phyloP scores from a whole-genome alignment of 2,888 invertebrate genomes.

The Dolichomitus sp. region DNA sequence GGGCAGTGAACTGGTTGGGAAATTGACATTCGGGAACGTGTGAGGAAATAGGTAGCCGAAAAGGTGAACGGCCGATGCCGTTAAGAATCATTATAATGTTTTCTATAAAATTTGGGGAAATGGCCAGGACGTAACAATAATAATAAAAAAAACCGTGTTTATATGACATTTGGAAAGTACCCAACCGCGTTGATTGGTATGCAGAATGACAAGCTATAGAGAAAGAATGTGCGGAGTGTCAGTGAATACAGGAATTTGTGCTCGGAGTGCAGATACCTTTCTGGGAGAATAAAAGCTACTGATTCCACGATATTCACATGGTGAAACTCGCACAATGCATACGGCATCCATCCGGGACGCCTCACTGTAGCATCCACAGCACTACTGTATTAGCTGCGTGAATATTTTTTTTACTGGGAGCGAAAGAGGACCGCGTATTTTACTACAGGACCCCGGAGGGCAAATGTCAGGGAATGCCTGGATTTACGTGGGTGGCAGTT shows the following conservation, averaged over 20 bases:
- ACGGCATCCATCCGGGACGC: background rate
- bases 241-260: slow-evolving; percentile 17
- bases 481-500: slow-evolving; percentile 25
- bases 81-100: too few species aligned
- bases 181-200: background rate
- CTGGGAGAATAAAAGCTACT: slow-evolving; percentile 26
- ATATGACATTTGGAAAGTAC: background rate
- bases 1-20: too few species aligned
- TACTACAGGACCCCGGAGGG: slow-evolving; percentile 4
- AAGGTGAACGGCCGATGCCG: too few species aligned
- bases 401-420: slow-evolving; percentile 8
- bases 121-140: too few species aligned
- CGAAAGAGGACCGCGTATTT: background rate
- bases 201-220: background rate
- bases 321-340: slow-evolving; percentile 9
- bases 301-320: slow-evolving; percentile 15
- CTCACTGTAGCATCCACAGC: background rate
- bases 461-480: slow-evolving; percentile 39
- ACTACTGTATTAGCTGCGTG: slow-evolving; percentile 4
- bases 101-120: too few species aligned
- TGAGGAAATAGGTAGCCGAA: too few species aligned
- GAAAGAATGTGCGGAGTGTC: slow-evolving; percentile 10
- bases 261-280: background rate
- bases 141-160: background rate
- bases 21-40: too few species aligned